These are phyloP conservation scores for Engraulis encrasicolus DNA, from an alignment of 2,113 vertebrate genomes.

Conservation along the genomic window DNA sequence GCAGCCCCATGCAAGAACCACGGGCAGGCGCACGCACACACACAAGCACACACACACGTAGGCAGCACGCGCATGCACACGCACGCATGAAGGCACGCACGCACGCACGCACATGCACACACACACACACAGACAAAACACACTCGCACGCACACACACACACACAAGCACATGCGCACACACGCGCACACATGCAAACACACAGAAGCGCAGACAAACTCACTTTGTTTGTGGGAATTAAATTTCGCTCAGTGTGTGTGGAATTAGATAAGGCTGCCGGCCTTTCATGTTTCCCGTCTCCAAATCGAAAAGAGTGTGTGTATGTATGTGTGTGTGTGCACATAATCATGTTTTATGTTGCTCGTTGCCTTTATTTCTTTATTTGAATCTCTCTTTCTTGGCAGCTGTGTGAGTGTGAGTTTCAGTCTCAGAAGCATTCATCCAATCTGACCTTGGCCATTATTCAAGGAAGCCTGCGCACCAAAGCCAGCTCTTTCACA, in stretches of 20 bases:
- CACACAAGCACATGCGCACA: neutral
- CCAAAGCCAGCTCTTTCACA: neutral
- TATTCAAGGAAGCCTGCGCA: neutral
- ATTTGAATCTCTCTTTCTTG: neutral
- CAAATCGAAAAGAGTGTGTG: neutral
- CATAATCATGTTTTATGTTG: neutral
- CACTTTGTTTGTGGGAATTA: neutral
- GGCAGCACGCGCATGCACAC: neutral
- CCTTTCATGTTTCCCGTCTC: neutral
- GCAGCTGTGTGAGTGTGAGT: neutral
- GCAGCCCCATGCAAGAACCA: constrained; percentile 42
- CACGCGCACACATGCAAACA: neutral
- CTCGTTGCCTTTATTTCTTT: neutral
- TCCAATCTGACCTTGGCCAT: neutral
- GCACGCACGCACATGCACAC: neutral
- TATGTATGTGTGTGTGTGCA: too few species aligned
- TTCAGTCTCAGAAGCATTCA: neutral
- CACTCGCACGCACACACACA: neutral
- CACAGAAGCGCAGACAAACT: neutral
- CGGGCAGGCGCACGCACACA: neutral
- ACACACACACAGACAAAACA: neutral
- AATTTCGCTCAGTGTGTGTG: constrained; percentile 14
- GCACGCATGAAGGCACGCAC: neutral
- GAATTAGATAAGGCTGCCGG: neutral
- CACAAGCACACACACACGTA: neutral